Evolutionary conservation across 1,140 invertebrate genomes (phyloP).

Genomic region (Eueides isabella): DNA sequence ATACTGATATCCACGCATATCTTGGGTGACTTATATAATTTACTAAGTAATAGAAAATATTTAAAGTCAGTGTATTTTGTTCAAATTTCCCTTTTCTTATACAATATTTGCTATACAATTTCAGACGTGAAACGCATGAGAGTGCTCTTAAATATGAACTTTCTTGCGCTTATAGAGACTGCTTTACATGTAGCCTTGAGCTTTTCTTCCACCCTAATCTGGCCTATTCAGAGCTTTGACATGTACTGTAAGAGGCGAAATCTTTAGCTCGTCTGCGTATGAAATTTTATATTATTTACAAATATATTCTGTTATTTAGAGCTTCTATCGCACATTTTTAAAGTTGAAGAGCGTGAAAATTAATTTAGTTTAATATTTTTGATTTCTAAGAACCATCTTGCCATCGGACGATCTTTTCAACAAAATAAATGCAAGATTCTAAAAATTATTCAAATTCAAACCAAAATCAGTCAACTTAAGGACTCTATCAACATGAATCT

Average conservation of each 20-base stretch:
- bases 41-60: too few species aligned
- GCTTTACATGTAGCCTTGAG: not conserved
- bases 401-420: not conserved
- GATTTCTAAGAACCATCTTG: too few species aligned
- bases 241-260: not conserved
- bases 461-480: conserved; percentile 6
- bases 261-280: not conserved
- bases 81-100: not conserved
- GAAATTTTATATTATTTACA: not conserved
- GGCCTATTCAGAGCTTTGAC: not conserved
- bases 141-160: not conserved
- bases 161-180: not conserved
- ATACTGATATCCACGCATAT: too few species aligned
- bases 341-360: too few species aligned
- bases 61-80: not conserved
- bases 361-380: too few species aligned
- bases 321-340: not conserved
- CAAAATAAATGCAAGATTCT: not conserved
- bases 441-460: not conserved
- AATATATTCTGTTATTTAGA: not conserved
- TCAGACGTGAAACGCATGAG: not conserved
- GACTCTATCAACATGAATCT: conserved; percentile 32
- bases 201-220: conserved; percentile 2
- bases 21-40: too few species aligned
- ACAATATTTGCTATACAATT: not conserved